Base-by-base conservation (phyloP, 2,113 vertebrate species). In the Notiomystis cincta region DNA sequence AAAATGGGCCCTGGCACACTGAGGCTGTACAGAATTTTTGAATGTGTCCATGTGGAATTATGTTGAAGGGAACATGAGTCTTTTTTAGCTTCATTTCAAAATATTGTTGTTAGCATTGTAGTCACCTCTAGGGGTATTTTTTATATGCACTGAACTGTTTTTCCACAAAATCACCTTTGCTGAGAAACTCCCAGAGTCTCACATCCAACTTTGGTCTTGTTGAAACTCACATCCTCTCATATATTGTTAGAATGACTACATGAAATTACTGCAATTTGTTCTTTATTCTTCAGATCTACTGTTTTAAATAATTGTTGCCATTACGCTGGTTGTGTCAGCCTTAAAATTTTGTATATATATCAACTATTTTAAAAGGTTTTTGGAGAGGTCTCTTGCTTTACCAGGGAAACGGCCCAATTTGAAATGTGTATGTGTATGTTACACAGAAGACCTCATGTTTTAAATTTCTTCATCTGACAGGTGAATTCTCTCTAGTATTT, bases 401-500 rank as follows among this genome's bases (percentile, higher is more conserved):
- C 42, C n/a, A 53, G 47, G 18, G 70, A 90, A 93, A 96, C 11
- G 11, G 25, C 56, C 35, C 35, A 38, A 83, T 81, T 66, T 77
- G 58, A 90, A 90, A 73, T 23, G 12, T 35, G 7, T 77, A 73
- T 23, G 12, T 35, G 7, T 77, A 5, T 53, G 37, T 61, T 73
- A 77, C 64, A 71, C 38, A 77, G 58, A 70, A 87, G 47, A 37
- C 44, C 24, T 64, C 44, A 67, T 44, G 48, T 78, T 92, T 92
- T 67, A 86, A 62, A 92, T 83, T 62, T 96, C 56, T 93, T 89
- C 64, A 77, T 81, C 44, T 86, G 79, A 64, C 69, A 81, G 51
- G 37, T 84, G 72, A 97, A 86, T 86, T 90, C 85, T 95, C 77
- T 60, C 37, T 45, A 70, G 64, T 80, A 71, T 89, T 96, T 92